Base-by-base conservation (phyloP, 2,888 invertebrate genomes). In the Eumacrocentrus americanus region DNA sequence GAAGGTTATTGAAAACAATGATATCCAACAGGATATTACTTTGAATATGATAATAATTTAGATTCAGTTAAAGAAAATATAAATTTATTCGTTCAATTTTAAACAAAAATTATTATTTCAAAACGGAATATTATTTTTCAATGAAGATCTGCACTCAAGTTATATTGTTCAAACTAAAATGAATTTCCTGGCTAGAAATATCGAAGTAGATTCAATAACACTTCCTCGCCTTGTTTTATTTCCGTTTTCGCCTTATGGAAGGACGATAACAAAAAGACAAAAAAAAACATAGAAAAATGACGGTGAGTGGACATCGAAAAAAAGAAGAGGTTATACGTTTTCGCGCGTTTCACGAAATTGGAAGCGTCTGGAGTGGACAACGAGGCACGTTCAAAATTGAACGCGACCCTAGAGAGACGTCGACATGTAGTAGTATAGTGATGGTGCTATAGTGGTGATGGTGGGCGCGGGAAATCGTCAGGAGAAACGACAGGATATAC, bases 371-470 rank as follows among this genome's bases (percentile, higher is more conserved):
- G 34, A 11, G 50, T 46, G 35, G 35, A 58, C 59, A 52, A 52
- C 58, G 40, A 58, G 58, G 47, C 57, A 54, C 61, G 58, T 55
- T 35, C 37, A 52, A 58, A 62, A 62, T 56, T 64, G 60, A 60
- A 62, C 60, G 48, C 46, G 57, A 40, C 56, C 55, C 55, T n/a
- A 34, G 55, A 55, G 55, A 35, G 4, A 23, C 9, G 14, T 6
- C 12, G 12, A 20, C 18, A 16, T 42, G 42, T 20, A 16, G 18
- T 18, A 44, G 18, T 20, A 18, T 18, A 18, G 22, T 22, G 22
- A 40, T 40, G 18, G 1, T 16, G 14, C 14, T 42, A 20, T 9
- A 16, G 38, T 40, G 40, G 7, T 14, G 44, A 44, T 38, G 16
- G 52, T 40, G 54, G 20, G 7, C 2, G n/a, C 34, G 35, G 47